A percentile compares a stretch with the other conserved stretches of the same genome.
Conservation (phyloP, 2,113 vertebrate species). For the Ceyx cyanopectus region DNA sequence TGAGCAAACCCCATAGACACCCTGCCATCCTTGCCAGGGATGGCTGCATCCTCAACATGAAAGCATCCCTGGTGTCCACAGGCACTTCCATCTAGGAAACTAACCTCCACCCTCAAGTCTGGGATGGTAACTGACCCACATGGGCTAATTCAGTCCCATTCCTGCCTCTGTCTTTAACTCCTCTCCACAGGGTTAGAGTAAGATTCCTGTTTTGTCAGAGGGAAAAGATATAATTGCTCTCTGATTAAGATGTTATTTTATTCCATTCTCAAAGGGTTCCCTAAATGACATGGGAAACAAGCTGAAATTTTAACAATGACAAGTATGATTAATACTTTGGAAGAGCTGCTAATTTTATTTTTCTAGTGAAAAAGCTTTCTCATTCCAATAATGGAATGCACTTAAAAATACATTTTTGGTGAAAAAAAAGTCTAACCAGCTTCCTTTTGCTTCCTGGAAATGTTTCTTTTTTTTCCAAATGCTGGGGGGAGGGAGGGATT, state of each 20-base stretch:
- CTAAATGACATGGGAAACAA: neutral
- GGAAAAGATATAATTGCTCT: neutral
- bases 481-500: rapidly evolving
- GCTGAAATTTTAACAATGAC: neutral
- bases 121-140: neutral
- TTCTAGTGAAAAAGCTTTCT: neutral
- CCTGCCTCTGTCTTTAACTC: neutral
- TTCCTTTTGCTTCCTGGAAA: neutral
- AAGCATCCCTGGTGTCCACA: neutral
- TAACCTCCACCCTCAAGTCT: neutral
- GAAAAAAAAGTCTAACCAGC: neutral
- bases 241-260: neutral
- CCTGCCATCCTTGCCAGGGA: neutral
- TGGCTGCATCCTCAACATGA: neutral
- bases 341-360: neutral
- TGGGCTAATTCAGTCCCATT: neutral
- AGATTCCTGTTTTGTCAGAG: neutral
- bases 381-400: neutral
- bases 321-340: neutral
- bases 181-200: neutral
- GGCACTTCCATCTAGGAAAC: neutral
- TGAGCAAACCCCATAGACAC: neutral
- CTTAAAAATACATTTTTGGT: neutral
- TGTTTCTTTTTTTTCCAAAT: neutral
- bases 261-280: neutral